Conservation (phyloP, 2,113 vertebrate genomes). For the Ceratotherium simum region DNA sequence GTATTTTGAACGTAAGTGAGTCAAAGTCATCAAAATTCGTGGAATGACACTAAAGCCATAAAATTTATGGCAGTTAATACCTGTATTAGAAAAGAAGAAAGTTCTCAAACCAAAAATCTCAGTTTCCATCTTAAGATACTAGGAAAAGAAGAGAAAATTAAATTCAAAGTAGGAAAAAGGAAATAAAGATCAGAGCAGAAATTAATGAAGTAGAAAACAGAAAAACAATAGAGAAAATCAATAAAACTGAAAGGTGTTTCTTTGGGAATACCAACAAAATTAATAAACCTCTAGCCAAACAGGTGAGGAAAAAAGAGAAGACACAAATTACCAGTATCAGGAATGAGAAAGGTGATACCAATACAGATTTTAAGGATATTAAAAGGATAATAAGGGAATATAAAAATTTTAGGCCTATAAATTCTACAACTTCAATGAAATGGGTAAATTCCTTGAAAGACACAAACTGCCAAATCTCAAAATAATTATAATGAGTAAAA, state of each 20-base stretch:
- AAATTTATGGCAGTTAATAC: not conserved
- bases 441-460: not conserved
- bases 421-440: not conserved
- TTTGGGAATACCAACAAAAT: not conserved
- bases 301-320: not conserved
- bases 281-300: not conserved
- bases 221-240: not conserved
- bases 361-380: not conserved
- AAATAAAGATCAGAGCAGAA: not conserved
- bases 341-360: not conserved
- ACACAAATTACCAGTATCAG: not conserved
- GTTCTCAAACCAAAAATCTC: not conserved
- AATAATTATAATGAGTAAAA: not conserved
- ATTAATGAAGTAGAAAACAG: not conserved
- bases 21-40: not conserved
- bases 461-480: not conserved
- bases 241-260: not conserved
- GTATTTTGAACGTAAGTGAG: not conserved
- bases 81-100: not conserved
- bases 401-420: not conserved
- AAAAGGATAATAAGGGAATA: not conserved
- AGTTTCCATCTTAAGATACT: not conserved
- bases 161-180: not conserved
- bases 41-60: not conserved
- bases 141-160: not conserved